Evolutionary conservation across 2,888 invertebrate genomes (phyloP), one percentile per base, ranked within the genome.

Genomic region (Apamea crenata): DNA sequence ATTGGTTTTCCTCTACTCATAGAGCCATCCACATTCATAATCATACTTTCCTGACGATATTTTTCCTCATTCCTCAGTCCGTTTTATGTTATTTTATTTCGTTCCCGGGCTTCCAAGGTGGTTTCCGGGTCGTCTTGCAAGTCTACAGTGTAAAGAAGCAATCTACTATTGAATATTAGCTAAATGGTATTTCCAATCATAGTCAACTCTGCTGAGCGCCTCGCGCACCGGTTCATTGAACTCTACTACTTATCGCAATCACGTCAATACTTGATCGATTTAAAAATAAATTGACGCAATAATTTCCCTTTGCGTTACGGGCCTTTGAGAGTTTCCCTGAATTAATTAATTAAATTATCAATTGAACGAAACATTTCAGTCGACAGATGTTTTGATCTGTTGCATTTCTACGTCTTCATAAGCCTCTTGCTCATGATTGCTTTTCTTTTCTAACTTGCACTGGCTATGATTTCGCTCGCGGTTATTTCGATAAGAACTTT

Each of bases 241-340:
- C 74, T 59, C 47, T 18, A 74, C 80, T 66, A 74, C 47, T 47
- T 81, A 66, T 80, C 36, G 29, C 47, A 50, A 56, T 50, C 65
- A 56, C 66, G 44, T 36, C 65, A 78, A n/a, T 66, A 66, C 74
- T 66, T 47, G 29, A 53, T 50, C 40, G 50, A 80, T 80, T 80
- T 50, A 53, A 72, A 63, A 47, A 81, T 65, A 25, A 53, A 72
- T 63, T 56, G 21, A 66, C 66, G 74, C 56, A 56, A 81, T 74
- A 56, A 81, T 74, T 81, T 65, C 25, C 47, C n/a, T 10, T 81
- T 36, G 36, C 18, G n/a, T 73, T 36, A 25, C 29, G 56, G 36
- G 21, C 16, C 61, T 63, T 80, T 50, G 5, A 7, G 16, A n/a
- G 16, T 2, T 32, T 40, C 21, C 44, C 56, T 7, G 40, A 63